Percentiles rank a stretch among this genome's conserved stretches.
phyloP scores from a whole-genome alignment of 2,113 vertebrate species.

The Castor canadensis region DNA sequence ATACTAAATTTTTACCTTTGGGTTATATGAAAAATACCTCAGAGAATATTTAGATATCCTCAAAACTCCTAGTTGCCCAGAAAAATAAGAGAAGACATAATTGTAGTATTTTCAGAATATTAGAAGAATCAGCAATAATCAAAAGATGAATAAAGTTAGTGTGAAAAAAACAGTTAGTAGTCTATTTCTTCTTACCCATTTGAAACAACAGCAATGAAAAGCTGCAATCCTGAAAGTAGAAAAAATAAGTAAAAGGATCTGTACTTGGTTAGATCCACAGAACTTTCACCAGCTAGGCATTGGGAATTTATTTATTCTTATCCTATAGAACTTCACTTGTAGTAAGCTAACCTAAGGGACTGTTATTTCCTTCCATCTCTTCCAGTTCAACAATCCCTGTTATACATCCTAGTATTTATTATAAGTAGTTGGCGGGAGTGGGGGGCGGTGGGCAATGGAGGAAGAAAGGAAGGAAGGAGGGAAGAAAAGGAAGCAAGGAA shows the following conservation, averaged over 20 bases:
- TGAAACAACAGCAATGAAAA: conserved; percentile 36
- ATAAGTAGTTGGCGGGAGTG: background rate
- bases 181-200: background rate
- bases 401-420: background rate
- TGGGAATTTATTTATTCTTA: background rate
- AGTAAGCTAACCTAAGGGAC: background rate
- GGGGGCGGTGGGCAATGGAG: too few relatives aligned
- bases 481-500: too few relatives aligned
- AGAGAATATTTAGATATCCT: background rate
- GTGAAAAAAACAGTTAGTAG: background rate
- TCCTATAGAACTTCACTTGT: background rate
- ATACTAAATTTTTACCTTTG: background rate
- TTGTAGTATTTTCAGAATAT: background rate
- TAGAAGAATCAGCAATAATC: background rate
- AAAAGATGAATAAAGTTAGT: background rate
- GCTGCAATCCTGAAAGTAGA: background rate
- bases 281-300: background rate
- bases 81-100: background rate
- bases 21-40: background rate
- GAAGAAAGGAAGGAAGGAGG: too few relatives aligned
- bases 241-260: background rate
- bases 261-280: background rate
- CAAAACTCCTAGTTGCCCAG: background rate
- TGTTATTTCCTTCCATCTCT: background rate
- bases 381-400: background rate